Conservation (phyloP, 2,888 invertebrate species). For the Polia nebulosa region DNA sequence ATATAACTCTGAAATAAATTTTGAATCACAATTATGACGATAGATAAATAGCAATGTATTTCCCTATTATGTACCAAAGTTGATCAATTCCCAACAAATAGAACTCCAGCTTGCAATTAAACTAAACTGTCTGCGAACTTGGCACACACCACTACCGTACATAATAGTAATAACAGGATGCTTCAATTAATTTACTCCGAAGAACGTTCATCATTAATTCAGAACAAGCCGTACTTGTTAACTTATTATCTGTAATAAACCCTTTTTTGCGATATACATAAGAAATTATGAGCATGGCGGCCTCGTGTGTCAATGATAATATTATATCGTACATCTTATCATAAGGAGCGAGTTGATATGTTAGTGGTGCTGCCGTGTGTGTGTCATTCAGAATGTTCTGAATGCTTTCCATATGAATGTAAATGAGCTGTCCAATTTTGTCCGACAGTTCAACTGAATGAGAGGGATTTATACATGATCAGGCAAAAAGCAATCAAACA, state of each 20-base stretch:
- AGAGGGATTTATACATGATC: neutral
- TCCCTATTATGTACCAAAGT: neutral
- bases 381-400: neutral
- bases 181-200: slow-evolving; percentile 28
- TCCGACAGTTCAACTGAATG: neutral
- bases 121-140: slow-evolving; percentile 18
- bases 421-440: slow-evolving; percentile 28
- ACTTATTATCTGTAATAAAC: slow-evolving; percentile 49
- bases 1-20: neutral
- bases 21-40: neutral
- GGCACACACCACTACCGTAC: neutral
- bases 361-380: slow-evolving; percentile 1
- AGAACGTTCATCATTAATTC: slow-evolving; percentile 18
- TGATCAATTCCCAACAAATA: neutral
- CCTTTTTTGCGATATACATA: slow-evolving; percentile 29
- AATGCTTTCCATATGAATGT: slow-evolving; percentile 19
- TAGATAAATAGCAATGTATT: no score
- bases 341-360: slow-evolving; percentile 2
- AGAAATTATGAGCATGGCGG: slow-evolving; percentile 39
- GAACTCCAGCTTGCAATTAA: neutral
- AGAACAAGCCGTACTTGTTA: slow-evolving; percentile 28
- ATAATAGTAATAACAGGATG: slow-evolving; percentile 11
- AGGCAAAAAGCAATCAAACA: neutral
- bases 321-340: slow-evolving; percentile 22
- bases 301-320: slow-evolving; percentile 30